phyloP scores from a whole-genome alignment of 2,113 vertebrate species.

The Aleadryas rufinucha region DNA sequence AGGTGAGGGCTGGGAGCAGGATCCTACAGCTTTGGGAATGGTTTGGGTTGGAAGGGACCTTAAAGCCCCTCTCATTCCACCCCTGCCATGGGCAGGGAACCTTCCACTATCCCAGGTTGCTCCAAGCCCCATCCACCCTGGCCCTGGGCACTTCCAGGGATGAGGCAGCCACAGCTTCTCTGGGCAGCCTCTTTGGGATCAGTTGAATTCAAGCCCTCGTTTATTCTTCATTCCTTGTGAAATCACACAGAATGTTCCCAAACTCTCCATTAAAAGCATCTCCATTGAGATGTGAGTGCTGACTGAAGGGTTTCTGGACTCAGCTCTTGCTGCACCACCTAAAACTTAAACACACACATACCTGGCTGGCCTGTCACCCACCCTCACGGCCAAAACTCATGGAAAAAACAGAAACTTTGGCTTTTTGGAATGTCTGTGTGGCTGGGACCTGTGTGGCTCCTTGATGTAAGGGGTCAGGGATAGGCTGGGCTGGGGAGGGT shows the following conservation, averaged over 20 bases:
- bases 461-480: rapidly evolving
- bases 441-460: not conserved
- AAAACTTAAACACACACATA: rapidly evolving
- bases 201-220: not conserved
- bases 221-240: not conserved
- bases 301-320: not conserved
- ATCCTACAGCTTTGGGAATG: rapidly evolving
- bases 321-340: rapidly evolving
- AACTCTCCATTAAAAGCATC: not conserved
- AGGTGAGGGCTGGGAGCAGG: not conserved
- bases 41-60: not conserved
- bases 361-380: not conserved
- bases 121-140: rapidly evolving
- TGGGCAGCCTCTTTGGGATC: not conserved
- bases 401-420: not conserved
- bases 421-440: rapidly evolving
- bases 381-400: rapidly evolving
- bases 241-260: not conserved
- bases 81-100: not conserved
- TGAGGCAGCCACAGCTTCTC: not conserved
- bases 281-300: too few relatives aligned
- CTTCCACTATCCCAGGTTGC: rapidly evolving
- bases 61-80: not conserved
- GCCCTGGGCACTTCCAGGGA: not conserved
- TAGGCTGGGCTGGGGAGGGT: not conserved